phyloP scores from a whole-genome alignment of 1,140 invertebrate species.

The Achroia grisella region DNA sequence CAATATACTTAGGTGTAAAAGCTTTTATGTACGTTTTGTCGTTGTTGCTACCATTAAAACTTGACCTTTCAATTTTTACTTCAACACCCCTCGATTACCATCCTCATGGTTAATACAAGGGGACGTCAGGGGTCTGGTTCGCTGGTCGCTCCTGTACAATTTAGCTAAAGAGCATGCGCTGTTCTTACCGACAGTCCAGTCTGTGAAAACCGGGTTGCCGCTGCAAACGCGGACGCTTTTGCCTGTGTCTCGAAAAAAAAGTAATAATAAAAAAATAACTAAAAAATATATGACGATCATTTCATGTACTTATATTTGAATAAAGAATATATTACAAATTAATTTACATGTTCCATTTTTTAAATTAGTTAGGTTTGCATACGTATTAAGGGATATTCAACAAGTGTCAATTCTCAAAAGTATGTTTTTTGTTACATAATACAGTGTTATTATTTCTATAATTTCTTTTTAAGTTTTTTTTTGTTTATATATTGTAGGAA shows the following conservation, averaged over 20 bases:
- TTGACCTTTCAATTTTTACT: not conserved
- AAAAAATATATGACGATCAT: too few relatives aligned
- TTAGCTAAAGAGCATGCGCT: not conserved
- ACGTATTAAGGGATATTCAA: not conserved
- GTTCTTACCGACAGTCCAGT: not conserved
- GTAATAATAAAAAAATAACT: not conserved
- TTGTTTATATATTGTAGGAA: not conserved
- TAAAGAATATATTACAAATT: not conserved
- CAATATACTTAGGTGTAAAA: not conserved
- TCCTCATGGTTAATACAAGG: not conserved
- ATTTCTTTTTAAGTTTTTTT: not conserved
- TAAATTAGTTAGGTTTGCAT: too few relatives aligned
- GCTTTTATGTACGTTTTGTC: not conserved
- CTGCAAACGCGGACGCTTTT: not conserved
- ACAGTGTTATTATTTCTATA: not conserved
- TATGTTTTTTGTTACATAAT: not conserved
- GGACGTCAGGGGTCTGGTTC: not conserved
- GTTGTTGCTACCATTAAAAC: not conserved
- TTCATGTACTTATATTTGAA: not conserved
- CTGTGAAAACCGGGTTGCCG: not conserved
- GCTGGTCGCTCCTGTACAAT: not conserved
- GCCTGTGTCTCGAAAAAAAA: not conserved
- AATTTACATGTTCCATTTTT: too few relatives aligned
- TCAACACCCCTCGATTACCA: too few relatives aligned
- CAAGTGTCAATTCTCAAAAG: not conserved